A percentile compares a stretch with the other conserved stretches of the same genome.
These are phyloP conservation scores for Scaptomyza graminum DNA, from an alignment of 1,140 invertebrate genomes.

Conservation along the genomic window DNA sequence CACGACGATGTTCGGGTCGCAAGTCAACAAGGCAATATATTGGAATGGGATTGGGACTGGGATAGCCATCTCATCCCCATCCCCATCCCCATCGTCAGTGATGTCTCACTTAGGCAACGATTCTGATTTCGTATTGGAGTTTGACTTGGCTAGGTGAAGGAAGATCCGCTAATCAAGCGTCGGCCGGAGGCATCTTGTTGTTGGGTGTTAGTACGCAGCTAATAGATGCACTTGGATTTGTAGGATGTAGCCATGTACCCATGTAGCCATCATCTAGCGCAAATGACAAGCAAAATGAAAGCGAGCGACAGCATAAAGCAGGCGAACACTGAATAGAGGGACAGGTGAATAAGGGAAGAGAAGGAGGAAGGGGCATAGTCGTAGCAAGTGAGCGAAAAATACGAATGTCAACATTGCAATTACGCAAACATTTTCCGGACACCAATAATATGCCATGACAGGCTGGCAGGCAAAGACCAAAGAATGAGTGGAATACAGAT, in stretches of 20 bases:
- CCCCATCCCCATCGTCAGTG: background rate
- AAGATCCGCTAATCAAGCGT: background rate
- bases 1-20: slow-evolving; percentile 34
- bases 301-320: slow-evolving; percentile 11
- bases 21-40: slow-evolving; percentile 52
- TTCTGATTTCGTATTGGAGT: slow-evolving; percentile 32
- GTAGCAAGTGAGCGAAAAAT: slow-evolving; percentile 56
- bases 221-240: slow-evolving; percentile 69
- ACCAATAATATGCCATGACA: slow-evolving; percentile 82
- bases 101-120: slow-evolving; percentile 58
- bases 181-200: slow-evolving; percentile 33
- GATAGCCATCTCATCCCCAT: too few species aligned
- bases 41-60: background rate
- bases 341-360: background rate
- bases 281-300: slow-evolving; percentile 52
- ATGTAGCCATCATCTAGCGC: slow-evolving; percentile 20
- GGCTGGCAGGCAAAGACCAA: slow-evolving; percentile 44
- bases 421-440: slow-evolving; percentile 83
- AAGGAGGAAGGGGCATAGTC: background rate
- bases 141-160: background rate
- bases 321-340: too few species aligned
- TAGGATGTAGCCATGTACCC: slow-evolving; percentile 24
- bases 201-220: slow-evolving; percentile 45
- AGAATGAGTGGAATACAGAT: background rate
- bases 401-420: slow-evolving; percentile 83